phyloP scores from a whole-genome alignment of 30 jellyfish, hydroid and myxozoan species.

The Pelagia noctiluca region DNA sequence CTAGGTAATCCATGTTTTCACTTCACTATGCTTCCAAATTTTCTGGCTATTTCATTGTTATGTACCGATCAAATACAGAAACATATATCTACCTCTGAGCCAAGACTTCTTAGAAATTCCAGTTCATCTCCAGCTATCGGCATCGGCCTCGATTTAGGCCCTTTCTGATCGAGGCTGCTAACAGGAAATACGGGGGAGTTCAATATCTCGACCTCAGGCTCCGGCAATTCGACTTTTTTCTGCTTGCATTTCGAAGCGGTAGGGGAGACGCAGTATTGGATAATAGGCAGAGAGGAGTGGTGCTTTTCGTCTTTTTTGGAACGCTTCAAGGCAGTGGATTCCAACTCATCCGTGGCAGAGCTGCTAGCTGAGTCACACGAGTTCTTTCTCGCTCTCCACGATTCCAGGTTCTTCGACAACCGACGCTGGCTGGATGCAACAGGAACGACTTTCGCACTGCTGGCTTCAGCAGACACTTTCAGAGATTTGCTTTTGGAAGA shows the following conservation, averaged over 20 bases:
- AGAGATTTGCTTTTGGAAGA: no score
- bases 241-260: conserved; percentile 47
- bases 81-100: conserved; percentile 30
- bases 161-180: conserved; percentile 10
- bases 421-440: conserved; percentile 3
- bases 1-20: no score
- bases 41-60: conserved; percentile 1
- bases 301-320: conserved; percentile 40
- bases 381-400: conserved; percentile 61
- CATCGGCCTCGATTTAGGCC: conserved; percentile 51
- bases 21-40: not conserved
- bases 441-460: not conserved
- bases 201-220: conserved; percentile 40
- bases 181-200: conserved; percentile 41
- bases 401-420: conserved; percentile 30
- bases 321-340: not conserved
- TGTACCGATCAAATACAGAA: not conserved
- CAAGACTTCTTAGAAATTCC: conserved; percentile 76
- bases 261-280: conserved; percentile 9
- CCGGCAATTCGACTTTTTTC: conserved; percentile 26
- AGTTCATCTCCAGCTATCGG: conserved; percentile 71
- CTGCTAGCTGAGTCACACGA: conserved; percentile 59
- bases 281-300: conserved; percentile 31
- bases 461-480: not conserved
- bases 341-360: conserved; percentile 42